Evolutionary conservation across 2,113 vertebrate genomes (phyloP).

Genomic region (Seriola aureovittata): DNA sequence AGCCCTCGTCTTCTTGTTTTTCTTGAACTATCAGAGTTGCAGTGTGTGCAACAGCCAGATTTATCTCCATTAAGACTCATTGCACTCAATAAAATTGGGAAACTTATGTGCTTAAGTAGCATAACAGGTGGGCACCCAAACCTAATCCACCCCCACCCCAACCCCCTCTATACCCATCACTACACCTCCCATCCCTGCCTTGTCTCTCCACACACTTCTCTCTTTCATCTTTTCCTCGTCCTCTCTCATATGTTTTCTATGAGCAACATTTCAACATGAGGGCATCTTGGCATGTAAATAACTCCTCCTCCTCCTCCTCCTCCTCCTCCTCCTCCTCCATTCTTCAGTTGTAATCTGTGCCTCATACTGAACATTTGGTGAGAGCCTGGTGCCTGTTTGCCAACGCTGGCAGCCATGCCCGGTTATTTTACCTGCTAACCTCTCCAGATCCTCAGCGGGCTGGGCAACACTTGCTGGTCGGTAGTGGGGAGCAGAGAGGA

Average conservation of each 20-base stretch:
- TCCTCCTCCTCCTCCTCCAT: conserved; percentile 31
- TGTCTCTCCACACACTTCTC: conserved; percentile 1
- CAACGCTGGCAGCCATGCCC: conserved; percentile 43
- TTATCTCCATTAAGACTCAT: conserved; percentile 52
- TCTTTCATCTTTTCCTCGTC: not conserved
- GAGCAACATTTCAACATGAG: conserved; percentile 39
- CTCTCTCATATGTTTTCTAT: conserved; percentile 7
- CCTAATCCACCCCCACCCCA: conserved; percentile 13
- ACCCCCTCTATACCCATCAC: not conserved
- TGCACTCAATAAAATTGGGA: conserved; percentile 1
- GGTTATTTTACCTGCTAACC: conserved; percentile 62
- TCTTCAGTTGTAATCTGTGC: conserved; percentile 49
- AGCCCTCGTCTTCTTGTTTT: not conserved
- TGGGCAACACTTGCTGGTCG: conserved; percentile 28
- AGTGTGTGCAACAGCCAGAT: conserved; percentile 15
- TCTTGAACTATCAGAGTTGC: not conserved
- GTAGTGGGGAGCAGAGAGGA: conserved; percentile 4
- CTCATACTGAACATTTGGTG: conserved; percentile 68
- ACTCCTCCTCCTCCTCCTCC: conserved; percentile 31
- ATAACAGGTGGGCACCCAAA: conserved; percentile 33
- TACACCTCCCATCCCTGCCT: not conserved
- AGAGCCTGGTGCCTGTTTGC: conserved; percentile 44
- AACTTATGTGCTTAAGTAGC: conserved; percentile 50
- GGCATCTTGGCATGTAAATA: conserved; percentile 24
- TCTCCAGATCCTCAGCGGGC: conserved; percentile 54